Base-by-base conservation (phyloP, 2,113 vertebrate genomes). In the Butorides virescens region DNA sequence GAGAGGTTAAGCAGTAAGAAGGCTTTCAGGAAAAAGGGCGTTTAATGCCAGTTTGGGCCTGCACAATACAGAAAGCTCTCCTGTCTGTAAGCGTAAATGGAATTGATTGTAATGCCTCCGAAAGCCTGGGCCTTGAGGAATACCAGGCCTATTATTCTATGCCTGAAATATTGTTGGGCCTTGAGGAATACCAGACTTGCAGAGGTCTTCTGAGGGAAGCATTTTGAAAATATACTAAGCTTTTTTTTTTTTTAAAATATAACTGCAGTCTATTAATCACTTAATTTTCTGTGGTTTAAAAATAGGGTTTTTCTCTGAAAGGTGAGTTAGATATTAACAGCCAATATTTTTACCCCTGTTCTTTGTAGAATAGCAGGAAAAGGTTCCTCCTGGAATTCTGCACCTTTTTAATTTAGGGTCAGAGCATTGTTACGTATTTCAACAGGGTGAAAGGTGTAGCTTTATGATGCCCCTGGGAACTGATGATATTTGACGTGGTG, bases 71-170 rank as follows among this genome's bases (percentile, higher is more conserved):
- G 66, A 46, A 73, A 56, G 56, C 79, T 85, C 14, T 83, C 32
- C 59, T 32, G 55, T 59, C 79, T 47, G 47, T 29, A 5, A 81
- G 63, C 37, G 4, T 80, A 76, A 87, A 55, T 72, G 63, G 63
- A 63, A 67, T 90, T 86, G 79, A 76, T 89, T 88, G 71, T 75
- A 89, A 42, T 75, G 95, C n/a, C 55, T 95, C 63, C 0, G 29
- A 88, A 93, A 93, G 85, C 67, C 90, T 63, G 84, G 88, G 86
- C 95, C 92, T 86, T 95, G 90, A 90, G 88, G 71, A 95, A 87
- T 76, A 88, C 55, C 77, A 96, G 93, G 70, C 61, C 84, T 91
- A 14, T 87, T 91, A 95, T 85, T 95, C 90, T 82, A 4, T 56
- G 66, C 77, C 53, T 79, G 53, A 87, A 92, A 72, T 65, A 59